Evolutionary conservation across 2,113 vertebrate genomes (phyloP).

Genomic region (Pygoscelis antarcticus): DNA sequence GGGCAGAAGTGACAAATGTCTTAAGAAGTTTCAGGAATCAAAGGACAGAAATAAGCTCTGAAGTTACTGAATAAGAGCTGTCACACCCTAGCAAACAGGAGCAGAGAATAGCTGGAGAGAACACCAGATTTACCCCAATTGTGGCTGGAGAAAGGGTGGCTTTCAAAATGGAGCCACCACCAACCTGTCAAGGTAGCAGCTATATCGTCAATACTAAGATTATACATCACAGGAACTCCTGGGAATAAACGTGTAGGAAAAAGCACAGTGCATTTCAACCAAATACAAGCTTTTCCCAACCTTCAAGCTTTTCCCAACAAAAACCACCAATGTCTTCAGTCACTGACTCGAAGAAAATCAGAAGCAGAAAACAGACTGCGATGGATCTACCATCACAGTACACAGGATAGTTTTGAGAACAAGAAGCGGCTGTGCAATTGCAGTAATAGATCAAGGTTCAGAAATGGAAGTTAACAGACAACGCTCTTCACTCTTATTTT

Average conservation of each 20-base stretch:
- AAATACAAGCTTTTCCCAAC: neutral
- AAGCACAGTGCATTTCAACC: neutral
- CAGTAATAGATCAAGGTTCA: neutral
- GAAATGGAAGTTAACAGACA: neutral
- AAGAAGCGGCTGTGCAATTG: neutral
- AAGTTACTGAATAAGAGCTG: neutral
- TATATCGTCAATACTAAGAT: neutral
- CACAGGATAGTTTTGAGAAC: neutral
- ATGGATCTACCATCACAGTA: neutral
- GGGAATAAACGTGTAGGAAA: neutral
- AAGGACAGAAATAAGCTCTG: neutral
- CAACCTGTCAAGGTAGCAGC: neutral
- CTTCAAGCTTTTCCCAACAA: neutral
- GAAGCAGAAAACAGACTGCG: neutral
- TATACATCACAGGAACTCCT: neutral
- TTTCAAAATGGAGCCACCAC: neutral
- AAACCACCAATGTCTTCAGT: neutral
- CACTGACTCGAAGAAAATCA: neutral
- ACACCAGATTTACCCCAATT: fast-evolving
- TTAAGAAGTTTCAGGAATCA: neutral
- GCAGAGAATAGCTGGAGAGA: neutral
- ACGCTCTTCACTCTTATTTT: neutral
- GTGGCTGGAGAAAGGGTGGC: neutral
- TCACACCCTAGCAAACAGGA: neutral
- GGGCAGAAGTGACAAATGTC: neutral